A percentile compares a stretch with the other conserved stretches of the same genome.
These are phyloP conservation scores for Megalops cyprinoides DNA, from an alignment of 2,797 vertebrate genomes.

Conservation along the genomic window DNA sequence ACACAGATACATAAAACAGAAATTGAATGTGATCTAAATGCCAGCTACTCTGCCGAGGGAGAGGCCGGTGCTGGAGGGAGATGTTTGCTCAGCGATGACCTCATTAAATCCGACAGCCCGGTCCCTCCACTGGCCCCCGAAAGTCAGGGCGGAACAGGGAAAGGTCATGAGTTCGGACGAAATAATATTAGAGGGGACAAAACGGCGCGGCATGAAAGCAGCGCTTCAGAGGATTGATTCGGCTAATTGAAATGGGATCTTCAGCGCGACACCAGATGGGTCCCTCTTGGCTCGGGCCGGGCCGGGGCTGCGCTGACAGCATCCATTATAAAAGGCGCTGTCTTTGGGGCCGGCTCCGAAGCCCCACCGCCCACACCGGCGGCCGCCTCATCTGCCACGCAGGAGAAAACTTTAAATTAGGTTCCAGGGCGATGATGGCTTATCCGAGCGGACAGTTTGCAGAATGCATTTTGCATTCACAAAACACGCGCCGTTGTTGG, in stretches of 20 bases:
- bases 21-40: constrained; percentile 30
- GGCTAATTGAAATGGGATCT: constrained; percentile 19
- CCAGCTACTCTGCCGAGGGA: constrained; percentile 8
- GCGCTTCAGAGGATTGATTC: background rate
- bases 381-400: background rate
- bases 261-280: background rate
- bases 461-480: background rate
- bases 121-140: background rate
- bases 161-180: background rate
- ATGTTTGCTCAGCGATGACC: constrained; percentile 17
- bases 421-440: background rate
- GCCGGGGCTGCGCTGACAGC: background rate
- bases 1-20: constrained; percentile 5
- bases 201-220: background rate
- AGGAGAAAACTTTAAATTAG: background rate
- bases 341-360: background rate
- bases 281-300: background rate
- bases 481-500: background rate
- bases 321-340: background rate
- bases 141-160: background rate
- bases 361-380: background rate
- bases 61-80: background rate
- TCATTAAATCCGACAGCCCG: constrained; percentile 27
- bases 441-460: no score
- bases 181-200: constrained; percentile 1